These are phyloP conservation scores for Hycleus phaleratus DNA, from an alignment of 1,140 invertebrate genomes.

Conservation along the genomic window DNA sequence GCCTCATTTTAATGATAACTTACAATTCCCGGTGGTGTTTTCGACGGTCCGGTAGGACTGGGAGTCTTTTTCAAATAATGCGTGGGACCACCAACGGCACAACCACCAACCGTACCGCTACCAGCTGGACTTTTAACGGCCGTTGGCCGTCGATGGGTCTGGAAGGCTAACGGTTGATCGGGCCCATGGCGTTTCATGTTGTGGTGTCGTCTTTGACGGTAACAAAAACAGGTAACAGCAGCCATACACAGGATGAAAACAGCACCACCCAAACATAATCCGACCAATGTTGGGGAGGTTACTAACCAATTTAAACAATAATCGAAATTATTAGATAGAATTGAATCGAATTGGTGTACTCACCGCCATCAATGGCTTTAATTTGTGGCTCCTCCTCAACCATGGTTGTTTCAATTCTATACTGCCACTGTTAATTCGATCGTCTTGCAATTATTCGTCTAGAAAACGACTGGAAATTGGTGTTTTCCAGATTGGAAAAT, in stretches of 20 bases:
- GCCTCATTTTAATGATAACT: conserved; percentile 1
- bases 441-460: too few relatives aligned
- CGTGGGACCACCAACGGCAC: conserved; percentile 46
- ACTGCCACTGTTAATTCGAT: too few relatives aligned
- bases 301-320: conserved; percentile 38
- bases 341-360: neutral
- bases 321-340: too few relatives aligned
- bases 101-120: conserved; percentile 44
- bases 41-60: conserved; percentile 62
- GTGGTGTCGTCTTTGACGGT: conserved; percentile 41
- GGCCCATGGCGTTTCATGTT: conserved; percentile 42
- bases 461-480: too few relatives aligned
- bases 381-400: conserved; percentile 32
- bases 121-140: conserved; percentile 58
- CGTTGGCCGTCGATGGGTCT: conserved; percentile 54
- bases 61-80: conserved; percentile 85
- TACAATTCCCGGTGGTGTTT: conserved; percentile 42
- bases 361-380: conserved; percentile 29
- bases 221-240: conserved; percentile 52
- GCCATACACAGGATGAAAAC: conserved; percentile 50
- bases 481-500: too few relatives aligned
- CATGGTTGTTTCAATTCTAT: conserved; percentile 8
- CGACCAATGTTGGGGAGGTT: conserved; percentile 54
- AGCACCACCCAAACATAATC: conserved; percentile 51
- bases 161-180: conserved; percentile 52